A percentile compares a stretch with the other conserved stretches of the same genome.
phyloP scores from a whole-genome alignment of 2,888 invertebrate genomes.

The Neria commutata region DNA sequence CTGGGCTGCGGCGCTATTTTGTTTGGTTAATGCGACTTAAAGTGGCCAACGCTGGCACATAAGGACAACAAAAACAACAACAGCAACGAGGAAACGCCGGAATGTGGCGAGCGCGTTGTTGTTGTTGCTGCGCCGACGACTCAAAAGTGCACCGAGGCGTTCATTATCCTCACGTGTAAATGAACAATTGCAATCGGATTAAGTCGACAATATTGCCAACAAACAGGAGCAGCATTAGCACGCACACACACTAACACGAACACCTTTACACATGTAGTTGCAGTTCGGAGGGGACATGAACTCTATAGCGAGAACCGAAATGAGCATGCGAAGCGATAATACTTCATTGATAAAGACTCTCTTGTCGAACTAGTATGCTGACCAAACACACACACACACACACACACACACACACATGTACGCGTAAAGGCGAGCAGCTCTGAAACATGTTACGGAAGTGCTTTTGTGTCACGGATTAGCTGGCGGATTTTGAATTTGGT shows the following conservation, averaged over 20 bases:
- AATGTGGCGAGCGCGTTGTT: background rate
- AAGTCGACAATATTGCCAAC: slow-evolving; percentile 18
- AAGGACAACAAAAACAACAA: background rate
- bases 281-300: no score
- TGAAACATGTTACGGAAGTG: background rate
- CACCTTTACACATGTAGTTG: background rate
- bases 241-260: background rate
- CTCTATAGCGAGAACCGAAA: no score
- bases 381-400: no score
- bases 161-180: slow-evolving; percentile 41
- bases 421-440: background rate
- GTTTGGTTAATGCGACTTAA: slow-evolving; percentile 24
- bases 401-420: background rate
- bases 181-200: slow-evolving; percentile 41
- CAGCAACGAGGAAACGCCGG: background rate
- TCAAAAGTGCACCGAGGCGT: slow-evolving; percentile 31
- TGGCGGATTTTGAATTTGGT: background rate
- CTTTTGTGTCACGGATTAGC: background rate
- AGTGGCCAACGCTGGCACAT: slow-evolving; percentile 10
- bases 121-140: background rate
- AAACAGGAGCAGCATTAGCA: background rate
- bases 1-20: background rate
- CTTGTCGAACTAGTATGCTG: no score
- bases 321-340: no score
- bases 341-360: no score